Base-by-base conservation (phyloP, 2,797 vertebrate genomes). In the Brachyalestes nurse region DNA sequence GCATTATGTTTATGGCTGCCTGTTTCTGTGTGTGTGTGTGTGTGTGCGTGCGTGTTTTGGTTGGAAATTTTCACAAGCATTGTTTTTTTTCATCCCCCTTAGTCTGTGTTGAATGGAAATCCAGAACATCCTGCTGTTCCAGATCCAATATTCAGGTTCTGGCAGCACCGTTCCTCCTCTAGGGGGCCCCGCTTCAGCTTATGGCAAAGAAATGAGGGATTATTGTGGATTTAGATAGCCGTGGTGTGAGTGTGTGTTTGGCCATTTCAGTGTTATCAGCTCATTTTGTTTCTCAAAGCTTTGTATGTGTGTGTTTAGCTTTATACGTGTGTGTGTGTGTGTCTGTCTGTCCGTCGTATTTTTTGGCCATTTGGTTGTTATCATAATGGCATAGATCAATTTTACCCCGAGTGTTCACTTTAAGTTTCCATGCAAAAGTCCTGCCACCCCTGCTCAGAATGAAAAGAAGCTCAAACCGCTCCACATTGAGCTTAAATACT, bases 251-350 rank as follows among this genome's bases (percentile, higher is more conserved):
- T 72, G 25, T 74, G 38, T 65, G 40, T 17, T 10, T 60, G 55
- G 28, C 28, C 28, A 28, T 28, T 28, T 28, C 28, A 28, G 28
- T 28, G 28, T 28, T 28, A 28, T 28, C 28, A 28, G 28, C 28
- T 28, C 28, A 28, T 28, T 28, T 28, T 28, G 28, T 28, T 28
- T 28, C 28, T 10, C 42, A 45, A 6, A 45, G 42, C 42, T 67
- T 0, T 40, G 19, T 51, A 10, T 58, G 61, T 80, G 28, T 66
- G 58, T 79, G 45, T 78, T 21, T 72, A 51, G 47, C 23, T 28
- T 28, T 28, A 28, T 28, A 3, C 28, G 21, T 62, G 21, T 62
- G 58, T 62, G 45, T 72, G 53, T 38, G 75, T 66, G 60, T 21
- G 21, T 77, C 3, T 66, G 25, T 58, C 17, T 34, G 28, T 65